phyloP scores from a whole-genome alignment of 2,888 invertebrate species.

The Phlogophora meticulosa region DNA sequence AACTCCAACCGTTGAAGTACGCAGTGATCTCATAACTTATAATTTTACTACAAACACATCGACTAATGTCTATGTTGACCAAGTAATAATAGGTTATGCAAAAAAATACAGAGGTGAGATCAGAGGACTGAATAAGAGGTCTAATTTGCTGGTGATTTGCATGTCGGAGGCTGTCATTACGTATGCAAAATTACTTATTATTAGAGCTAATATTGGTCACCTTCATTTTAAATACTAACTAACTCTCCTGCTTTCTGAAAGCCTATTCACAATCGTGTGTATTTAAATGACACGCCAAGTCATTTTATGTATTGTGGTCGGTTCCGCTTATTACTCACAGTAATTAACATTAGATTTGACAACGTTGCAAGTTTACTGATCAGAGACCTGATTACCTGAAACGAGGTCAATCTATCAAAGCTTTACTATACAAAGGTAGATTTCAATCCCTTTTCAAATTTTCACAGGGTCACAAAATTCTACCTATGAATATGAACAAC shows the following conservation, averaged over 20 bases:
- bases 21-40: slow-evolving; percentile 56
- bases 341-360: no score
- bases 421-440: no score
- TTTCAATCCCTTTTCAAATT: no score
- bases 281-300: slow-evolving; percentile 11
- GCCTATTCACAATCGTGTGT: background rate
- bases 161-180: slow-evolving; percentile 28
- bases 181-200: slow-evolving; percentile 27
- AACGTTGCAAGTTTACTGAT: no score
- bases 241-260: slow-evolving; percentile 17
- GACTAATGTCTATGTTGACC: slow-evolving; percentile 46
- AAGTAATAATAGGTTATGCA: slow-evolving; percentile 33
- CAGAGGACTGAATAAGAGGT: slow-evolving; percentile 25
- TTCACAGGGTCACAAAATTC: no score
- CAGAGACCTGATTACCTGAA: background rate
- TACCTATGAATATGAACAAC: no score
- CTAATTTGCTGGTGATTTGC: slow-evolving; percentile 34
- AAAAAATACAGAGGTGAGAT: slow-evolving; percentile 45
- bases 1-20: slow-evolving; percentile 27
- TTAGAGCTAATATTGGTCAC: slow-evolving; percentile 21
- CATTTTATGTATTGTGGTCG: background rate
- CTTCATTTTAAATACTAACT: slow-evolving; percentile 38
- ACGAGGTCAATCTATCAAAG: no score
- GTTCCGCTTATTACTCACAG: background rate
- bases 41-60: slow-evolving; percentile 55